phyloP scores from a whole-genome alignment of 1,140 invertebrate species.

The Megalonaias nervosa region DNA sequence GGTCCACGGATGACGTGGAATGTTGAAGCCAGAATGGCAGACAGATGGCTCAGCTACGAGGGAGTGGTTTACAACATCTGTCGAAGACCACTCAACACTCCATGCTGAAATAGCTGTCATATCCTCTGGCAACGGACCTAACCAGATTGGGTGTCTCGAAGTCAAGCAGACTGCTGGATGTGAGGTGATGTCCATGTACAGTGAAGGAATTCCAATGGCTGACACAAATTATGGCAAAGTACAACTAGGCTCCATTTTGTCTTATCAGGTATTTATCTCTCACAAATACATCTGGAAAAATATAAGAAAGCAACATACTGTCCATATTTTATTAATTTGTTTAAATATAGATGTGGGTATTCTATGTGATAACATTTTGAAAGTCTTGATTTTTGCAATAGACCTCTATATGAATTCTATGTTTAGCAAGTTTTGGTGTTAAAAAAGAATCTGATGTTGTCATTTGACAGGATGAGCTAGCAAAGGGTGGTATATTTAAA shows the following conservation, averaged over 20 bases:
- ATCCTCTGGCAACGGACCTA: no score
- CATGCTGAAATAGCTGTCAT: no score
- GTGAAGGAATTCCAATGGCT: neutral
- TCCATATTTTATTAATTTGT: constrained; percentile 43
- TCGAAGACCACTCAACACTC: no score
- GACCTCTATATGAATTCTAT: constrained; percentile 42
- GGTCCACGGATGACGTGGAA: no score
- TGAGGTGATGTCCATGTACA: no score
- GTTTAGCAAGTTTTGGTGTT: constrained; percentile 42
- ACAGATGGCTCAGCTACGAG: no score
- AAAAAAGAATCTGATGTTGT: constrained; percentile 16
- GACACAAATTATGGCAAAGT: constrained; percentile 13
- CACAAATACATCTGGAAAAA: constrained; percentile 37
- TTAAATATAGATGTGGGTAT: constrained; percentile 39
- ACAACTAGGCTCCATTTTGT: constrained; percentile 19
- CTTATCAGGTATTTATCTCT: constrained; percentile 30
- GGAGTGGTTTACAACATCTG: no score
- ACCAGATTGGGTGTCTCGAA: no score
- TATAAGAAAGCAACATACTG: constrained; percentile 35
- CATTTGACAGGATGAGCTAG: constrained; percentile 24
- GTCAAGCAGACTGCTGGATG: no score
- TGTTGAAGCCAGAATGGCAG: no score
- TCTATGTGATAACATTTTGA: constrained; percentile 31
- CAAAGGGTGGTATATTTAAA: constrained; percentile 41
- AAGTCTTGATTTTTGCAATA: constrained; percentile 42